These are phyloP conservation scores for Melanerpes aurifrons DNA, from an alignment of 2,113 vertebrate species.

Conservation along the genomic window DNA sequence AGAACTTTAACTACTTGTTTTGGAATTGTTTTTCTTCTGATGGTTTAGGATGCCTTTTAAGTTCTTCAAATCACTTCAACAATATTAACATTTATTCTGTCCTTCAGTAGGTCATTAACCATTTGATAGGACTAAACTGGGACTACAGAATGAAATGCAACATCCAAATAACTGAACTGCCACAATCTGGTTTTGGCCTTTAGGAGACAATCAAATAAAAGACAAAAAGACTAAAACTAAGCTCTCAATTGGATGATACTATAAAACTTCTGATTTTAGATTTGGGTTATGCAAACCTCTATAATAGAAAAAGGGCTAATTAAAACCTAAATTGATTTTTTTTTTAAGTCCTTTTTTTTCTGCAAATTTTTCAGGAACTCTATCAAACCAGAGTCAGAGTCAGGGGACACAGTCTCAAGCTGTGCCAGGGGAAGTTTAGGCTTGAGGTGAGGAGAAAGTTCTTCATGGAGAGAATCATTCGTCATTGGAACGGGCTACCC, in stretches of 20 bases:
- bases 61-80: neutral
- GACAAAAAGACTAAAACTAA: neutral
- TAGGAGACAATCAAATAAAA: neutral
- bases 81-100: neutral
- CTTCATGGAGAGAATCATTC: no score
- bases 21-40: neutral
- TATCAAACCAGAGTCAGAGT: neutral
- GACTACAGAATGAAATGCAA: neutral
- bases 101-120: neutral
- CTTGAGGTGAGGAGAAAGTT: no score
- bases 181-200: neutral
- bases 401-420: no score
- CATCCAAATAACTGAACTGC: neutral
- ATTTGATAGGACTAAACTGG: neutral
- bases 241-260: neutral
- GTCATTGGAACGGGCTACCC: no score
- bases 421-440: no score
- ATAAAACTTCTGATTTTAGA: neutral
- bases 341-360: neutral
- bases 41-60: neutral
- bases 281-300: neutral
- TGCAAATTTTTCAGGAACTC: neutral
- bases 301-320: neutral
- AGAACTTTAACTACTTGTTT: neutral
- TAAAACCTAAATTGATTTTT: neutral